Evolutionary conservation across 35 echinoderm and acorn worm species (phyloP).

Genomic region (Patiria miniata): DNA sequence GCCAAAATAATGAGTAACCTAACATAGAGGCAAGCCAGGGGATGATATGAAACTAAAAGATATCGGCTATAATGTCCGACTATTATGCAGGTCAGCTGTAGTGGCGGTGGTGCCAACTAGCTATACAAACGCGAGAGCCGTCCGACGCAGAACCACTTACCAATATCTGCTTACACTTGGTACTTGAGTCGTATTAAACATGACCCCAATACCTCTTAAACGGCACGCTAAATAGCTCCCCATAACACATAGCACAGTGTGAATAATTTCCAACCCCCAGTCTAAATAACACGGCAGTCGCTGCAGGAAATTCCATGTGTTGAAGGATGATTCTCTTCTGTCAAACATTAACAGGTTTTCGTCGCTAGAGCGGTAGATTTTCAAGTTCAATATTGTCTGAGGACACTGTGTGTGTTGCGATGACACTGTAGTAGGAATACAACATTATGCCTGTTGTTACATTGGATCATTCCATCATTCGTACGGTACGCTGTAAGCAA

Average conservation of each 20-base stretch:
- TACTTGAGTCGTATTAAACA: conserved; percentile 24
- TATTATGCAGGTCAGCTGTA: neutral
- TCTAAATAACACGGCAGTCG: neutral
- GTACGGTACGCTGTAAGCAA: too few species aligned
- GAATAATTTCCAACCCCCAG: too few species aligned
- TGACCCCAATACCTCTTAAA: conserved; percentile 6
- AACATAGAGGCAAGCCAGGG: too few species aligned
- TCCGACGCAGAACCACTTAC: neutral
- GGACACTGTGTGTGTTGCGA: too few species aligned
- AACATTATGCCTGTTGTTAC: too few species aligned
- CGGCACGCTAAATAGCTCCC: neutral
- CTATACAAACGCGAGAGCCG: conserved; percentile 1
- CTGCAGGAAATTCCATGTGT: neutral
- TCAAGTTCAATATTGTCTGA: conserved; percentile 8
- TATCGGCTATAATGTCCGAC: too few species aligned
- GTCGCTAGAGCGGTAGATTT: neutral
- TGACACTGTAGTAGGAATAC: too few species aligned
- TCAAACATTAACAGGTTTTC: conserved; percentile 18
- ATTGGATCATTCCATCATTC: too few species aligned
- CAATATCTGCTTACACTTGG: neutral
- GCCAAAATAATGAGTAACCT: too few species aligned
- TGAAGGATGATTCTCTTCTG: neutral
- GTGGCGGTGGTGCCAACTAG: neutral
- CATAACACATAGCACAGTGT: too few species aligned
- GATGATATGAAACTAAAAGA: too few species aligned